phyloP scores from a whole-genome alignment of 2,797 vertebrate genomes.

The Gallirallus australis region DNA sequence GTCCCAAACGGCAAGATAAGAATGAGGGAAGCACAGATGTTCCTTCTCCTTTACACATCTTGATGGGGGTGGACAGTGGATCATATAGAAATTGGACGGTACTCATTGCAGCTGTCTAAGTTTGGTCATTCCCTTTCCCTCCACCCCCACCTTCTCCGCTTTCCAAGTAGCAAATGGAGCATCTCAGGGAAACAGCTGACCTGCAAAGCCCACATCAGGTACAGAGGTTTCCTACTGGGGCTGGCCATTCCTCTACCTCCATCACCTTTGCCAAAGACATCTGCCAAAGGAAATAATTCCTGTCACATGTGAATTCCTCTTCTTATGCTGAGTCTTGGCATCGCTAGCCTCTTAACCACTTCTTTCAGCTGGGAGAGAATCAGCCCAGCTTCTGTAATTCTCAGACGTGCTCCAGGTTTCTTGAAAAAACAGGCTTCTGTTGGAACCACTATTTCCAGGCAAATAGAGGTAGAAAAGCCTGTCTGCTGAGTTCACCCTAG shows the following conservation, averaged over 20 bases:
- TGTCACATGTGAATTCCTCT: slow-evolving; percentile 31
- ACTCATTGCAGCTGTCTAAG: slow-evolving; percentile 48
- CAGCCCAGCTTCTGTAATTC: slow-evolving; percentile 39
- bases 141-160: background rate
- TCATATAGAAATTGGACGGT: slow-evolving; percentile 49
- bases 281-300: slow-evolving; percentile 44
- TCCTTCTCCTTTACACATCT: slow-evolving; percentile 42
- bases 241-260: slow-evolving; percentile 11
- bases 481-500: background rate
- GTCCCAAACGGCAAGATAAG: slow-evolving; percentile 11
- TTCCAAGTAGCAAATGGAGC: slow-evolving; percentile 48
- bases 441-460: background rate
- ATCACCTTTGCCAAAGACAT: slow-evolving; percentile 21
- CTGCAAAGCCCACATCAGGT: slow-evolving; percentile 23
- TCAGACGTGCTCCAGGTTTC: background rate
- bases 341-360: background rate
- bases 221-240: background rate
- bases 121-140: slow-evolving; percentile 10
- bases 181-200: slow-evolving; percentile 47
- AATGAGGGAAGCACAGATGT: slow-evolving; percentile 52
- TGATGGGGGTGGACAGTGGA: slow-evolving; percentile 35
- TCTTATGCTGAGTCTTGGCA: slow-evolving; percentile 11
- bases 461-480: background rate
- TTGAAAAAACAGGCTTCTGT: background rate
- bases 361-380: slow-evolving; percentile 22